These are phyloP conservation scores for Drosophila emarginata DNA, from an alignment of 2,888 invertebrate species.

Conservation along the genomic window DNA sequence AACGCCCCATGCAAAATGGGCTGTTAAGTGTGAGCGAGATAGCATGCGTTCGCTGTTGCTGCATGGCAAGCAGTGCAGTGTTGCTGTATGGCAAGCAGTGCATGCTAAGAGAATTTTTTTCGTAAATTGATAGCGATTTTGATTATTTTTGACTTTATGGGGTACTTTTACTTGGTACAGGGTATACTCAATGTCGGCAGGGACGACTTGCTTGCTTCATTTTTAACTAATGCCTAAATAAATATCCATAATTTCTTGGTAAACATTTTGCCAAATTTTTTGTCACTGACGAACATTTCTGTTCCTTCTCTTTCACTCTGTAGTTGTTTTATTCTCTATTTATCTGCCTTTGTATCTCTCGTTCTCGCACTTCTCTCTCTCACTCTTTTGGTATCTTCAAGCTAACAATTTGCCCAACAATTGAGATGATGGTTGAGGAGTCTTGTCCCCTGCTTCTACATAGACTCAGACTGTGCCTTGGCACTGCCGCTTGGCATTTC, in stretches of 20 bases:
- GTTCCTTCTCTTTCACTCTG: constrained; percentile 5
- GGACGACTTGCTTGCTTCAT: no score
- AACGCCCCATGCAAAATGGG: no score
- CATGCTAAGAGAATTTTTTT: no score
- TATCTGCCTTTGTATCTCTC: background rate
- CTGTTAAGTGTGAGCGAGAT: no score
- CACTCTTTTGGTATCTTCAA: background rate
- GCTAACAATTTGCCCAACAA: constrained; percentile 56
- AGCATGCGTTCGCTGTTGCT: no score
- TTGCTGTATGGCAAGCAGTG: no score
- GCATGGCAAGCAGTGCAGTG: no score
- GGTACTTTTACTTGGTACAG: no score
- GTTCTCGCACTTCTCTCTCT: no score
- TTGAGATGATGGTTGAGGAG: constrained; percentile 29
- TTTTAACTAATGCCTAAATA: background rate
- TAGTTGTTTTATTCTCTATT: constrained; percentile 2
- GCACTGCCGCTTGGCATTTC: constrained; percentile 67
- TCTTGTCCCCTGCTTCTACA: background rate
- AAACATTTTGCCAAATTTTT: constrained; percentile 48
- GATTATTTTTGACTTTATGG: no score
- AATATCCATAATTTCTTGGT: constrained; percentile 20
- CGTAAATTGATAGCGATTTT: no score
- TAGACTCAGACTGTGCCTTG: constrained; percentile 36
- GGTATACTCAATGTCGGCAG: no score
- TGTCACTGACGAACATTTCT: constrained; percentile 15